These are phyloP conservation scores for Oreochromis niloticus DNA, from an alignment of 2,113 vertebrate species.

Conservation along the genomic window DNA sequence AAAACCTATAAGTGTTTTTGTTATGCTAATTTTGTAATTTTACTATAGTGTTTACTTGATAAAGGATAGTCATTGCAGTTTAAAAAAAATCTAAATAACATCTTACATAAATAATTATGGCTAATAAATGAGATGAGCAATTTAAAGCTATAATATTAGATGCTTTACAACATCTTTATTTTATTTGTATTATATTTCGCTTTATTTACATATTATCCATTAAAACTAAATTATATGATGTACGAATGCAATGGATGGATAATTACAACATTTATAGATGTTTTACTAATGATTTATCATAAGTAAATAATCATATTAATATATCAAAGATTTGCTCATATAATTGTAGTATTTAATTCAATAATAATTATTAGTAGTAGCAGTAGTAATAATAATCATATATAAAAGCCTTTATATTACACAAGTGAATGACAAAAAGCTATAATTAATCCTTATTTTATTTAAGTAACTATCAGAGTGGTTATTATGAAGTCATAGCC, in stretches of 20 bases:
- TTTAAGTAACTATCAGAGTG: neutral
- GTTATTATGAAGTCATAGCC: neutral
- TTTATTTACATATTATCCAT: neutral
- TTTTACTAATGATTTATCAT: neutral
- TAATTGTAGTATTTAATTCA: too few species aligned
- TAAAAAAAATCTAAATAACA: neutral
- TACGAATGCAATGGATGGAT: neutral
- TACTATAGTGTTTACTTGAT: neutral
- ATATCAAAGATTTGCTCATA: neutral
- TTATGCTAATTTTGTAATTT: neutral
- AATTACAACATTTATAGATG: accelerated
- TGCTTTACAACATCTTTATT: neutral
- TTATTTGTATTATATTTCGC: neutral
- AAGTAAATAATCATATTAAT: neutral
- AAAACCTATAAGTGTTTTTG: neutral
- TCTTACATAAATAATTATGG: neutral
- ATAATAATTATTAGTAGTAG: accelerated
- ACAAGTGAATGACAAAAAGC: neutral
- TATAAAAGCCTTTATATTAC: too few species aligned
- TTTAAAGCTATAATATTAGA: neutral
- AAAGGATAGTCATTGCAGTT: neutral
- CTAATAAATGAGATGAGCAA: neutral
- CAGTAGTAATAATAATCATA: accelerated
- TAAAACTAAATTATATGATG: neutral
- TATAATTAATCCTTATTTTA: neutral